Evolutionary conservation across 2,797 vertebrate genomes (phyloP).

Genomic region (Monodelphis domestica): DNA sequence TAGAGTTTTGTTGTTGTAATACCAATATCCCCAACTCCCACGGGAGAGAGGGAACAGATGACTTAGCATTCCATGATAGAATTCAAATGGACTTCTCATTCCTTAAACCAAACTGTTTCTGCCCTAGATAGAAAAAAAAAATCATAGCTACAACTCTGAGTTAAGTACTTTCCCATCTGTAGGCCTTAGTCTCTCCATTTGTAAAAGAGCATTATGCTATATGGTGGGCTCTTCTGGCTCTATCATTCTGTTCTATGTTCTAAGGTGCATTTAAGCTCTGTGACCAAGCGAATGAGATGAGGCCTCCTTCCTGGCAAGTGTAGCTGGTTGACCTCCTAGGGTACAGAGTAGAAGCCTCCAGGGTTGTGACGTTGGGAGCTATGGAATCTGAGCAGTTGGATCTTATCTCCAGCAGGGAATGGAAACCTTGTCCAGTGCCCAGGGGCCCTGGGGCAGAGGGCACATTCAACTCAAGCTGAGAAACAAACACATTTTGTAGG

Average conservation of each 20-base stretch:
- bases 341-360: not conserved
- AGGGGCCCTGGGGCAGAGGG: not conserved
- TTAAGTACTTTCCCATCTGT: not conserved
- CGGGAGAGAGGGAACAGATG: not conserved
- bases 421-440: not conserved
- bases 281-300: not conserved
- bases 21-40: not conserved
- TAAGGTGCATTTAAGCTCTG: not conserved
- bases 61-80: not conserved
- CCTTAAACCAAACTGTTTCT: not conserved
- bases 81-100: not conserved
- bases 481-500: not conserved
- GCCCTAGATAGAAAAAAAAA: not conserved
- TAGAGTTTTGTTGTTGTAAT: not conserved
- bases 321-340: not conserved
- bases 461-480: not conserved
- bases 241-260: not conserved
- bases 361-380: not conserved
- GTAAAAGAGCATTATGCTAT: not conserved
- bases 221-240: not conserved
- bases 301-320: not conserved
- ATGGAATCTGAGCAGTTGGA: not conserved
- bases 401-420: slow-evolving; percentile 1
- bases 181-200: not conserved
- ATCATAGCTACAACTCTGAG: not conserved